Base-by-base conservation (phyloP, 1,140 invertebrate species). In the Temnothorax nylanderi region DNA sequence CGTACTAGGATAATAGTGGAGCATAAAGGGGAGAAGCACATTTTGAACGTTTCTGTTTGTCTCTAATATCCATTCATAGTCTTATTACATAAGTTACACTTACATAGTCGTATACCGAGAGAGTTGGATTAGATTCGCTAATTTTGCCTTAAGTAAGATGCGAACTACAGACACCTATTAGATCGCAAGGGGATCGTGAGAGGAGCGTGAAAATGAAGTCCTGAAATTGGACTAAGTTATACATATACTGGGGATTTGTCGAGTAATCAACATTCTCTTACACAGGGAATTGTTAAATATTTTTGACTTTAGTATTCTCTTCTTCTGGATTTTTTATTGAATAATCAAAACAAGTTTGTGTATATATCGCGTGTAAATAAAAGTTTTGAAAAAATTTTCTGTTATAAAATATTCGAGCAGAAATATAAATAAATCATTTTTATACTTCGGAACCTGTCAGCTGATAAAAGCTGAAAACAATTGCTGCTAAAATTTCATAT, bases 151-250 rank as follows among this genome's bases (percentile, higher is more conserved):
- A 56, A 75, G 51, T 21, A 56, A 75, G 51, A 11, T 56, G 32
- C 32, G 34, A 75, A 56, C 34, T 34, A 10, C 11, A 58, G 72
- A 75, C n/a, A 75, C 32, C 32, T 74, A 74, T 74, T 75, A 54
- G 16, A 54, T 37, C 49, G 32, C 47, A 34, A 58, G 49, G n/a
- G 34, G n/a, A 21, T 51, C 34, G 32, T 75, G 54, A 75, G 41
- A 71, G 67, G 21, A 32, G 7, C 26, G 7, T 49, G n/a, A 71
- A 49, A 72, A 21, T 34, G 32, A 34, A 75, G 16, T 41, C 18
- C 18, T 54, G 51, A 75, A 54, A 56, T 54, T 74, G 32, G 26
- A 74, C 11, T 47, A 47, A 26, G 26, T 26, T 11, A 18, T 54
- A 51, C 0, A 4, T 56, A 49, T 32, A 13, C 10, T 37, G 5